Conservation (phyloP, 2,888 invertebrate species). For the Aphrophora alni region DNA sequence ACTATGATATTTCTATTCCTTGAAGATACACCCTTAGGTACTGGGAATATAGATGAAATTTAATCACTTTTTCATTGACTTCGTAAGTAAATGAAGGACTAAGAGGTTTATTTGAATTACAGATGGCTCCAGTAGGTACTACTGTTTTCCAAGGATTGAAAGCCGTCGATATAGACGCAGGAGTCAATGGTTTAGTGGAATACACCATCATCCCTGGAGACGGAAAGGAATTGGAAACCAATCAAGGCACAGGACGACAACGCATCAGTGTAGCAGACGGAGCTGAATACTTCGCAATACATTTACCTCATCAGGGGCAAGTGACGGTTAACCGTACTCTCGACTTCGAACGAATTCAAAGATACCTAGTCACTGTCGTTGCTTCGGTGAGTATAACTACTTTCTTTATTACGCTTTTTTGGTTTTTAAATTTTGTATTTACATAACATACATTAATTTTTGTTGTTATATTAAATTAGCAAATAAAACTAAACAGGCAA, state of each 20-base stretch:
- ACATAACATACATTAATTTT: too few species aligned
- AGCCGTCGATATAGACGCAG: slow-evolving; percentile 83
- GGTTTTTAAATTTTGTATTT: too few species aligned
- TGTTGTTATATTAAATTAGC: too few species aligned
- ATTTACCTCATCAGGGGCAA: slow-evolving; percentile 86
- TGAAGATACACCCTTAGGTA: too few species aligned
- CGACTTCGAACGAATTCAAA: slow-evolving; percentile 87
- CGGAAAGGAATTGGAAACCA: slow-evolving; percentile 57
- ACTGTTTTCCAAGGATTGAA: slow-evolving; percentile 83
- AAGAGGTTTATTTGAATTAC: too few species aligned
- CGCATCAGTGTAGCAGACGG: slow-evolving; percentile 75
- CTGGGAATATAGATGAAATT: too few species aligned
- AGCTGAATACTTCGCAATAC: slow-evolving; percentile 82
- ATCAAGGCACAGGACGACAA: slow-evolving; percentile 59
- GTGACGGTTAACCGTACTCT: slow-evolving; percentile 84
- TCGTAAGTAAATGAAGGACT: too few species aligned
- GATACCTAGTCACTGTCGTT: slow-evolving; percentile 86
- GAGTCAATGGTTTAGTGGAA: slow-evolving; percentile 87
- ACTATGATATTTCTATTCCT: too few species aligned
- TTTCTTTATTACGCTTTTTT: not conserved
- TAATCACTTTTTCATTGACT: too few species aligned
- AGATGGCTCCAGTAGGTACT: slow-evolving; percentile 87
- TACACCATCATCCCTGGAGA: slow-evolving; percentile 77
- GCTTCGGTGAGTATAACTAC: slow-evolving; percentile 77
- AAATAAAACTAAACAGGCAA: too few species aligned